Evolutionary conservation across 2,888 invertebrate species (phyloP).

Genomic region (Apeira syringaria): DNA sequence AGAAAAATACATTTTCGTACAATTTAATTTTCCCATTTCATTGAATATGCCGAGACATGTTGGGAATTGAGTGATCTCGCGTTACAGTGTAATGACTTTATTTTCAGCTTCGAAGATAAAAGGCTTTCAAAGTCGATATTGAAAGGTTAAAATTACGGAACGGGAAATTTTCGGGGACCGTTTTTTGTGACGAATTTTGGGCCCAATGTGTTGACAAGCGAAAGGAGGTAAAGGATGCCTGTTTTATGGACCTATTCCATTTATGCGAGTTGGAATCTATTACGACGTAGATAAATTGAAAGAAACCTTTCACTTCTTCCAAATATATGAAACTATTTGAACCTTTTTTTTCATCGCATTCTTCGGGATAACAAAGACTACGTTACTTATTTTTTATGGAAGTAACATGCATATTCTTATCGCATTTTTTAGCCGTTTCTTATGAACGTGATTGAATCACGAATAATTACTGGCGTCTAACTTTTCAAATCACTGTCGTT

Average conservation of each 20-base stretch:
- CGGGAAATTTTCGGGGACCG: slow-evolving; percentile 10
- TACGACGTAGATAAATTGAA: slow-evolving; percentile 22
- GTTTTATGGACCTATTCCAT: slow-evolving; percentile 26
- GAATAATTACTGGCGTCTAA: no score
- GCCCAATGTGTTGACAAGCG: slow-evolving; percentile 22
- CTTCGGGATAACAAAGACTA: slow-evolving; percentile 2
- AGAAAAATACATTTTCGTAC: slow-evolving; percentile 23
- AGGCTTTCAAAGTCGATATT: slow-evolving; percentile 38
- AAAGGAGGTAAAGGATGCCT: slow-evolving; percentile 19
- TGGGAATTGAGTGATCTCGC: slow-evolving; percentile 32
- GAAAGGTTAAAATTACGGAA: slow-evolving; percentile 32
- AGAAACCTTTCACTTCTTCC: slow-evolving; percentile 12
- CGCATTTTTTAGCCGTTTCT: neutral
- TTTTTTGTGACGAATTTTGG: slow-evolving; percentile 23
- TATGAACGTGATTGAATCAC: no score
- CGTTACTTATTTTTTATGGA: neutral
- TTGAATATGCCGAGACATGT: slow-evolving; percentile 24
- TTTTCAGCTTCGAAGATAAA: slow-evolving; percentile 42
- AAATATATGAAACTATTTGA: slow-evolving; percentile 14
- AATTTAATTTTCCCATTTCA: slow-evolving; percentile 28
- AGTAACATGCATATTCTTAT: neutral
- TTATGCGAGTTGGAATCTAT: slow-evolving; percentile 22
- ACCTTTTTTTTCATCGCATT: slow-evolving; percentile 18
- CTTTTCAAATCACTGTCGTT: no score
- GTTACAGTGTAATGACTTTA: slow-evolving; percentile 49